A percentile compares a stretch with the other conserved stretches of the same genome.
Evolutionary conservation across 2,113 vertebrate genomes (phyloP).

Genomic region (Tamias sibiricus): DNA sequence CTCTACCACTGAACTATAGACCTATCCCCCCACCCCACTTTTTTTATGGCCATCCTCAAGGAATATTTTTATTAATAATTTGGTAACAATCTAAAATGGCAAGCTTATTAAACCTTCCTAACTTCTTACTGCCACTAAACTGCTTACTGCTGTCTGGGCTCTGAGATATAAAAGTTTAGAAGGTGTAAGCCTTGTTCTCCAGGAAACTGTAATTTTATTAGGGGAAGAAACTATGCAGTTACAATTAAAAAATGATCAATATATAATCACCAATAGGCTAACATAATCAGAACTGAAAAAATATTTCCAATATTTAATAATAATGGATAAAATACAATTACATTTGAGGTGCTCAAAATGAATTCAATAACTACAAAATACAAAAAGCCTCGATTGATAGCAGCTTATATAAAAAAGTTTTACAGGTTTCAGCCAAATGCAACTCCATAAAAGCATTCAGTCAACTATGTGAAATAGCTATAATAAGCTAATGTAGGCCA

Average conservation of each 20-base stretch:
- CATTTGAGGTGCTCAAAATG: slow-evolving; percentile 33
- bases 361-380: slow-evolving; percentile 19
- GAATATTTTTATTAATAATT: slow-evolving; percentile 42
- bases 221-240: not conserved
- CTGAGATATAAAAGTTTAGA: not conserved
- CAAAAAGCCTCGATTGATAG: not conserved
- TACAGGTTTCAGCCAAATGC: slow-evolving; percentile 36
- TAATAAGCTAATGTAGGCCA: not conserved
- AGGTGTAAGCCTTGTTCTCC: not conserved
- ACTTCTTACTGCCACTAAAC: slow-evolving; percentile 1
- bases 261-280: not conserved
- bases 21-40: not conserved
- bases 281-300: slow-evolving; percentile 22
- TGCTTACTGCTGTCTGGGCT: not conserved
- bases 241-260: not conserved
- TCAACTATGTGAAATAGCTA: slow-evolving; percentile 15
- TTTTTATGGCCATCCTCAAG: not conserved
- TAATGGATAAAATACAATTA: slow-evolving; percentile 15
- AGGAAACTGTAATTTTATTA: not conserved
- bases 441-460: not conserved
- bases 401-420: not conserved
- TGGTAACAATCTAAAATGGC: slow-evolving; percentile 46
- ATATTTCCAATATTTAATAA: not conserved
- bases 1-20: not conserved
- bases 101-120: not conserved